Evolutionary conservation across 2,888 invertebrate species (phyloP), one percentile per base, ranked within the genome.

Genomic region (Onchidella celtica): DNA sequence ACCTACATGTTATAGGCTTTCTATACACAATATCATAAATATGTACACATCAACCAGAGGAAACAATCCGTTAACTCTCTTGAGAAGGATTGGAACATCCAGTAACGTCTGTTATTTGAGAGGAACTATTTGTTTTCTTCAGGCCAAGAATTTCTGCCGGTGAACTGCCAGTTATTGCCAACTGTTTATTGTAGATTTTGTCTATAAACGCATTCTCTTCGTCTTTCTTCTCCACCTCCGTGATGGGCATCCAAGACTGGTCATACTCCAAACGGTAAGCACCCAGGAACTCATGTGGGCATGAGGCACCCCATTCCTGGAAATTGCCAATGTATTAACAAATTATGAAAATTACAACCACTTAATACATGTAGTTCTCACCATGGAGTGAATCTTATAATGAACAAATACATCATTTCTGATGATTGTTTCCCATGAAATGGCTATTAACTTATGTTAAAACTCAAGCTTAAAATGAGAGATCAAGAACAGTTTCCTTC

Each of bases 261-360:
- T 97, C 96, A 63, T 94, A 93, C 91, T 96, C 96, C 73, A 96
- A 93, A 88, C 95, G 94, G 91, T 94, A 96, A 32, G 95, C 95
- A 17, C 96, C 96, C 68, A 95, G 91, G 90, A 94, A 96, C 70
- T 93, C 92, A 87, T 96, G 96, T 4, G 95, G 95, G 82, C 95
- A 94, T 27, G 93, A 93, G 65, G 91, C 86, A 68, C 95, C 95
- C 96, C 96, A 97, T 92, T 97, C 96, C 95, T 96, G 85, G 11
- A 47, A 47, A 47, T 47, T 47, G n/a, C n/a, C n/a, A n/a, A n/a
- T n/a, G n/a, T n/a, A 61, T 17, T 9, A 55, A 55, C 55, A 55
- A 55, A 55, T 14, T 14, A 55, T 14, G 21, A 55, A 55, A 55
- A 14, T 55, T 55, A 9, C 9, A 55, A 14, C 17, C 55, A 9